Evolutionary conservation across 2,797 vertebrate genomes (phyloP).

Genomic region (Semaprochilodus insignis): DNA sequence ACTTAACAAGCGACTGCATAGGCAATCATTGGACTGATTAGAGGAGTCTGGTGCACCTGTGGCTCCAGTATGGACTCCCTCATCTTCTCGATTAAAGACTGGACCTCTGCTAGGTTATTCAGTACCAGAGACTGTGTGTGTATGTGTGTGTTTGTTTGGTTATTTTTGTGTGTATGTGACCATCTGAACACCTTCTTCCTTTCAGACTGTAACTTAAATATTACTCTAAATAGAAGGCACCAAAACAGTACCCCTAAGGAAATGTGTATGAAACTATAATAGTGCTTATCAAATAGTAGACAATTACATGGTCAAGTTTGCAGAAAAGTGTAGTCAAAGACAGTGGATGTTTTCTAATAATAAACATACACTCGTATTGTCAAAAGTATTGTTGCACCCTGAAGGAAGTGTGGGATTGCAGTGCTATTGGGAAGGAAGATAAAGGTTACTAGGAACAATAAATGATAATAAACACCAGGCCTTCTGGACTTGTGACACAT

Average conservation of each 20-base stretch:
- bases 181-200: not conserved
- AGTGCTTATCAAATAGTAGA: not conserved
- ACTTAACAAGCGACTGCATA: slow-evolving; percentile 23
- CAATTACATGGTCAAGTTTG: not conserved
- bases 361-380: too few species aligned
- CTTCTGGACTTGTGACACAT: too few species aligned
- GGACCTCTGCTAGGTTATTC: not conserved
- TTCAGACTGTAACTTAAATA: not conserved
- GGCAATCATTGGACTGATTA: slow-evolving; percentile 46
- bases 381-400: too few species aligned
- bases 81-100: slow-evolving; percentile 22
- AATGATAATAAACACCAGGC: too few species aligned
- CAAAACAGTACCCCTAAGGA: not conserved
- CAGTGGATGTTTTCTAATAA: not conserved
- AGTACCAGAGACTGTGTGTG: not conserved
- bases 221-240: not conserved
- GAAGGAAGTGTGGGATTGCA: too few species aligned
- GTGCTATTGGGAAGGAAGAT: too few species aligned
- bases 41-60: slow-evolving; percentile 35
- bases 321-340: too few species aligned
- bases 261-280: too few species aligned
- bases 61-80: slow-evolving; percentile 27
- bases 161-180: not conserved
- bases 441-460: too few species aligned
- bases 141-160: not conserved